Conservation (phyloP, 2,888 invertebrate species). For the Oxycera nigricornis region DNA sequence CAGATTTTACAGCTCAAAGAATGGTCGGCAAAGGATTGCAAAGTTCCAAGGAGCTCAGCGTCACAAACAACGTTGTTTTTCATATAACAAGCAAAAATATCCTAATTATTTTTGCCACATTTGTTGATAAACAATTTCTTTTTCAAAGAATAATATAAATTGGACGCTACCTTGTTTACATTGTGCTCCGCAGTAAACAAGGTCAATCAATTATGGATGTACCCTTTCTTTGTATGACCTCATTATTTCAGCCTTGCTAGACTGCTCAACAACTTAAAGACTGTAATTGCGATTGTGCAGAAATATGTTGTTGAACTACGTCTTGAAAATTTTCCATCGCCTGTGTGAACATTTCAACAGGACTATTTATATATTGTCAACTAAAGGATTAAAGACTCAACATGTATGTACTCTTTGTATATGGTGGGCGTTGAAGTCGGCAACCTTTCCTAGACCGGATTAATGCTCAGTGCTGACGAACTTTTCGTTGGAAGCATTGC, state of each 20-base stretch:
- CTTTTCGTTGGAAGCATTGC: too few relatives aligned
- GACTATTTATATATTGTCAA: background rate
- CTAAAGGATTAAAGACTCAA: background rate
- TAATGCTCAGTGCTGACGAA: too few relatives aligned
- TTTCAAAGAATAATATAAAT: background rate
- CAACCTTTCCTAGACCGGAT: too few relatives aligned
- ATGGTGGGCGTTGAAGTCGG: background rate
- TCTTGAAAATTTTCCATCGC: background rate
- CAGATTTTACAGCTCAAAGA: too few relatives aligned
- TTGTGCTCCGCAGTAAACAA: background rate
- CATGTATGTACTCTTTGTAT: background rate
- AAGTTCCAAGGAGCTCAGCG: too few relatives aligned
- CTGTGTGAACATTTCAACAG: background rate
- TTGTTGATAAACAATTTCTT: background rate
- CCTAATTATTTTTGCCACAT: too few relatives aligned
- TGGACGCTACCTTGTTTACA: background rate
- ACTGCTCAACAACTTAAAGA: background rate
- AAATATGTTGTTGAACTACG: background rate
- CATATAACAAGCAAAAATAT: too few relatives aligned
- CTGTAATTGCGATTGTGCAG: background rate
- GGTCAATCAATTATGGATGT: background rate
- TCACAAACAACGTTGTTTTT: too few relatives aligned
- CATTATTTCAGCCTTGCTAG: background rate
- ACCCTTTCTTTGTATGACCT: background rate
- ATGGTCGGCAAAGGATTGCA: too few relatives aligned